Percentiles rank a stretch among this genome's conserved stretches.
These are phyloP conservation scores for Sinonovacula constricta DNA, from an alignment of 1,140 invertebrate genomes.

Conservation along the genomic window DNA sequence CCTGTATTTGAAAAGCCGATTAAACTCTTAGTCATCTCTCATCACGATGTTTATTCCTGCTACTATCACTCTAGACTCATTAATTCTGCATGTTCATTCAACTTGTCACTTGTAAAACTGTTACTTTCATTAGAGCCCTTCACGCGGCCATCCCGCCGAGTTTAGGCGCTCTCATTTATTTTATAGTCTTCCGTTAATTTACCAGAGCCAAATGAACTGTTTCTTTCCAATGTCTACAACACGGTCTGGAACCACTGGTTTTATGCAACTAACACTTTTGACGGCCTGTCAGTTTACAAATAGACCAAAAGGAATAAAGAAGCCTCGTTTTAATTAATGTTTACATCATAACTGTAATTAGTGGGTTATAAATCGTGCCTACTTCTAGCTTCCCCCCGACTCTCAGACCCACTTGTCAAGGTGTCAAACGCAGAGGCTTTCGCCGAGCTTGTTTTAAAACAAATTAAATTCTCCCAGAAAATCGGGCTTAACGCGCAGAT, in stretches of 20 bases:
- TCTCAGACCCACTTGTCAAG: neutral
- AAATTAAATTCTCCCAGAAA: slow-evolving; percentile 36
- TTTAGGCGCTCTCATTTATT: slow-evolving; percentile 51
- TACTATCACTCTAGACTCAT: slow-evolving; percentile 38
- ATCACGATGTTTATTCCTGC: slow-evolving; percentile 36
- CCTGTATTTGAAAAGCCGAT: no score
- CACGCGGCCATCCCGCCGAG: slow-evolving; percentile 37
- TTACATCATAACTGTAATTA: slow-evolving; percentile 50
- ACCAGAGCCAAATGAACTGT: no score
- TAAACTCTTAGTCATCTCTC: no score
- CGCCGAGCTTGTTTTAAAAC: slow-evolving; percentile 42
- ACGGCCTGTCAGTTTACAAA: slow-evolving; percentile 47
- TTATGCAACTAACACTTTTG: neutral
- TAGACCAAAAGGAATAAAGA: slow-evolving; percentile 46
- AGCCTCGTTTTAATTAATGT: slow-evolving; percentile 53
- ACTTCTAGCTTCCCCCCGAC: slow-evolving; percentile 10
- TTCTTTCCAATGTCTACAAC: no score
- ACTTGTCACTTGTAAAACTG: slow-evolving; percentile 55
- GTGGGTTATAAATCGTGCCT: slow-evolving; percentile 36
- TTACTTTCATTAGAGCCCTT: slow-evolving; percentile 51
- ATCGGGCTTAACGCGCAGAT: neutral
- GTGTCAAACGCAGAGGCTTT: slow-evolving; percentile 46
- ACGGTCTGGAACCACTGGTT: no score
- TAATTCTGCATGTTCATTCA: slow-evolving; percentile 55
- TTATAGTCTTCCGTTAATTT: slow-evolving; percentile 43